These are phyloP conservation scores for Chascanopsetta lugubris DNA, from an alignment of 2,113 vertebrate species.

Conservation along the genomic window DNA sequence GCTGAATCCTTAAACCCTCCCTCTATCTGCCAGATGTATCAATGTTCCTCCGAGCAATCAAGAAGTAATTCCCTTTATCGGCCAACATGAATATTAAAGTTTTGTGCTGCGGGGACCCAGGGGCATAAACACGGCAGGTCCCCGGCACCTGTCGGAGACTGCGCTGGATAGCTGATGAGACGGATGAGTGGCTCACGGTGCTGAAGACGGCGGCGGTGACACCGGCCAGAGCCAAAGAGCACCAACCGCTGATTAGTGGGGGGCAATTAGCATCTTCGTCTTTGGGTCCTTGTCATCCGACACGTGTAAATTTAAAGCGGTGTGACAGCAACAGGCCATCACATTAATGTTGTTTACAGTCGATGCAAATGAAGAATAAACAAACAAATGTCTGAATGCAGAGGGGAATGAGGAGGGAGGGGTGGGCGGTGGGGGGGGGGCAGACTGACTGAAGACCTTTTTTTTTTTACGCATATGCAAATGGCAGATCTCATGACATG, in stretches of 20 bases:
- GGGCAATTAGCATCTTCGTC: constrained; percentile 60
- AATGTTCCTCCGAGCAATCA: constrained; percentile 76
- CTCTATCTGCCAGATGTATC: constrained; percentile 77
- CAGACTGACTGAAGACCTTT: constrained; percentile 60
- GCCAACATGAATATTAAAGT: constrained; percentile 77
- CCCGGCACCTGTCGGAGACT: constrained; percentile 68
- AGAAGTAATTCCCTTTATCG: constrained; percentile 79
- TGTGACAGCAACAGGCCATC: constrained; percentile 52
- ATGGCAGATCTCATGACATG: constrained; percentile 51
- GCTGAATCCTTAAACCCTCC: constrained; percentile 66
- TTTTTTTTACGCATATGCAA: constrained; percentile 67
- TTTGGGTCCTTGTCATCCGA: constrained; percentile 57
- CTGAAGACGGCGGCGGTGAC: constrained; percentile 45
- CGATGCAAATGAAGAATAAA: constrained; percentile 70
- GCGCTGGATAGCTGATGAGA: constrained; percentile 44
- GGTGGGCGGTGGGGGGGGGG: constrained; percentile 20
- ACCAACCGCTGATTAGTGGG: constrained; percentile 53
- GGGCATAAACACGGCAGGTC: constrained; percentile 56
- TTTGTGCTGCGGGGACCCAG: constrained; percentile 62
- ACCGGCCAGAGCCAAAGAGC: constrained; percentile 31
- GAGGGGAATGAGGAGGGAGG: constrained; percentile 20
- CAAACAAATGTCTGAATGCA: constrained; percentile 63
- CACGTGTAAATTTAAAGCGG: constrained; percentile 65
- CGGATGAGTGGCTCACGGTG: constrained; percentile 41
- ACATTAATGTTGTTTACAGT: constrained; percentile 69